phyloP scores from a whole-genome alignment of 2,113 vertebrate genomes.

The Anolis carolinensis region DNA sequence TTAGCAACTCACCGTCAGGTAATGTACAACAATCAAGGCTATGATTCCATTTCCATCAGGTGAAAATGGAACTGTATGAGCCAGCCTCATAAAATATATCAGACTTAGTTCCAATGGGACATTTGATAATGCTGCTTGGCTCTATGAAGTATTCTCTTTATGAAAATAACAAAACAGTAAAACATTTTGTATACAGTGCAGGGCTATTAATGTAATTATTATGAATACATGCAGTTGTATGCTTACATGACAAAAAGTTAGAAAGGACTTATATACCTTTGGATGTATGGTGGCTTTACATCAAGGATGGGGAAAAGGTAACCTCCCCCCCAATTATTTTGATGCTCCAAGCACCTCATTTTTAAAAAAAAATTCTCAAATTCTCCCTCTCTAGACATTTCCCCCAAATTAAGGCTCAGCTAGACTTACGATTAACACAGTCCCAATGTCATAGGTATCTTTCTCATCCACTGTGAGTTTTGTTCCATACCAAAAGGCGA shows the following conservation, averaged over 20 bases:
- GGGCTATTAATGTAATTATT: background rate
- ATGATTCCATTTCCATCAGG: background rate
- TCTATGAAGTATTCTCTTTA: background rate
- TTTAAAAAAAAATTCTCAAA: no score
- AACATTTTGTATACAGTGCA: background rate
- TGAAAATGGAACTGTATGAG: no score
- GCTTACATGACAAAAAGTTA: background rate
- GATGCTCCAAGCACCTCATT: no score
- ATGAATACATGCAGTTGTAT: background rate
- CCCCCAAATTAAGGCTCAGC: no score
- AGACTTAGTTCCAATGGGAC: background rate
- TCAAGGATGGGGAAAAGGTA: background rate
- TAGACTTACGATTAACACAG: constrained; percentile 81
- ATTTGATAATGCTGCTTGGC: no score
- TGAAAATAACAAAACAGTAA: background rate
- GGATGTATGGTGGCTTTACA: background rate
- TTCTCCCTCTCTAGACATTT: no score
- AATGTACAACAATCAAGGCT: background rate
- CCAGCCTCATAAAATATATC: background rate
- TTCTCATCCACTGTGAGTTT: constrained; percentile 77
- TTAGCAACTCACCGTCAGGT: background rate
- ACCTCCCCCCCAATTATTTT: no score
- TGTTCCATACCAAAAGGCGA: constrained; percentile 89
- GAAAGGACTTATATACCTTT: background rate
- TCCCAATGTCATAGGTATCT: constrained; percentile 76